Percentiles rank a stretch among this genome's conserved stretches.
These are phyloP conservation scores for Corynorhinus townsendii DNA, from an alignment of 2,113 vertebrate species.

Conservation along the genomic window DNA sequence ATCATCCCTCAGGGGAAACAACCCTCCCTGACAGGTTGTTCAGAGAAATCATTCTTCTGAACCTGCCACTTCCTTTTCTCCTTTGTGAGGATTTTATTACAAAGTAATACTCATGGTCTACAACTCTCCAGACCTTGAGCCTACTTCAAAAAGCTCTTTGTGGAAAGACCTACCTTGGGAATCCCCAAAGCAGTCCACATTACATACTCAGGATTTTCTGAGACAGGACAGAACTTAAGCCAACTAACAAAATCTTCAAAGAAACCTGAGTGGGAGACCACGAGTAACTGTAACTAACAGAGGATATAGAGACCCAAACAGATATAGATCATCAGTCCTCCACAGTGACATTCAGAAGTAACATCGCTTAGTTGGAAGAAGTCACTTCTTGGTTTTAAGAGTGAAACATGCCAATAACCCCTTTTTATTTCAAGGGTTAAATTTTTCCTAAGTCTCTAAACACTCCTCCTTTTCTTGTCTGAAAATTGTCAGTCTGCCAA, in stretches of 20 bases:
- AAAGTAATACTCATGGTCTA: background rate
- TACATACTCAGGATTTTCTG: background rate
- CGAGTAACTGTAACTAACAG: background rate
- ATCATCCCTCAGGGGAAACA: background rate
- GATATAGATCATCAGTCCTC: background rate
- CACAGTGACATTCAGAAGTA: background rate
- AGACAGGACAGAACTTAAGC: background rate
- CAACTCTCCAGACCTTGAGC: background rate
- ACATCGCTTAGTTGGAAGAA: background rate
- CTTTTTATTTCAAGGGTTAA: conserved; percentile 21
- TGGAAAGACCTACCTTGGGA: background rate
- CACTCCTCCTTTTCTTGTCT: background rate
- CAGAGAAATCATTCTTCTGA: background rate
- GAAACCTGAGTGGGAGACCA: background rate
- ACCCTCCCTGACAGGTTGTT: background rate
- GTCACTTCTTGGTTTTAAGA: background rate
- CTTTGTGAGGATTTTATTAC: background rate
- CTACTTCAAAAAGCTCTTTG: background rate
- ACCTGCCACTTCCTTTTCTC: background rate
- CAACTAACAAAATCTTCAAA: background rate
- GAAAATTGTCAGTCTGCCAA: conserved; percentile 43
- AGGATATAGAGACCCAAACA: background rate
- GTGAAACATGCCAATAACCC: background rate
- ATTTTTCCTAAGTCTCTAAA: background rate
- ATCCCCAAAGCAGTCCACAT: background rate